Evolutionary conservation across 1,140 invertebrate genomes (phyloP), one percentile per base, ranked within the genome.

Genomic region (Subanguina moxae): DNA sequence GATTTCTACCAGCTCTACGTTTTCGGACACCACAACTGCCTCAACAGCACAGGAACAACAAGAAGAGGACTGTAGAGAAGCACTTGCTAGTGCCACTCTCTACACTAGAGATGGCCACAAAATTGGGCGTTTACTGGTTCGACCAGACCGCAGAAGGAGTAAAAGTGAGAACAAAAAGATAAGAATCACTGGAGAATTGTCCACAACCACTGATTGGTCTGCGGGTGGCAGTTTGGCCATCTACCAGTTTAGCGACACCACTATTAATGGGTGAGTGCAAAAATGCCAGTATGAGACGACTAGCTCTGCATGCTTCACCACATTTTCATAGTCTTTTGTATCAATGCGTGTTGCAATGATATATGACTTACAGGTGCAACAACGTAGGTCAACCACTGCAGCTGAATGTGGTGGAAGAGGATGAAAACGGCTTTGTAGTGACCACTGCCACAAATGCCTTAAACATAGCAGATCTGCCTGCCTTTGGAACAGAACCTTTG

Each of bases 201-300:
- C 48, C 3, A 5, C 48, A 52, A 15, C 15, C 15, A 52, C 3
- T 25, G 48, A 21, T 21, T 25, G 48, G n/a, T 19, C n/a, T 7
- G 48, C 3, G 3, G 23, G n/a, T 52, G n/a, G 23, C 17, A 21
- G n/a, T 25, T 48, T 67, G 8, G 66, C 67, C 8, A 59, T 69
- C 42, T 46, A 69, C 57, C 67, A 56, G 38, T 69, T 69, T 52
- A 69, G 67, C 27, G 67, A 64, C 30, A 69, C 67, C 21, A 57
- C 66, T 42, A 68, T 56, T 13, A 58, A 69, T 30, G 64, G 65
- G 3, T 68, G 62, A 56, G 52, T 56, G n/a, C n/a, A n/a, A n/a
- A n/a, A n/a, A n/a, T n/a, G n/a, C n/a, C n/a, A n/a, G n/a, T n/a
- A n/a, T n/a, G n/a, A n/a, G n/a, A n/a, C n/a, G n/a, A n/a, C n/a